A percentile compares a stretch with the other conserved stretches of the same genome.
phyloP scores from a whole-genome alignment of 1,140 invertebrate species.

The Andricus grossulariae region DNA sequence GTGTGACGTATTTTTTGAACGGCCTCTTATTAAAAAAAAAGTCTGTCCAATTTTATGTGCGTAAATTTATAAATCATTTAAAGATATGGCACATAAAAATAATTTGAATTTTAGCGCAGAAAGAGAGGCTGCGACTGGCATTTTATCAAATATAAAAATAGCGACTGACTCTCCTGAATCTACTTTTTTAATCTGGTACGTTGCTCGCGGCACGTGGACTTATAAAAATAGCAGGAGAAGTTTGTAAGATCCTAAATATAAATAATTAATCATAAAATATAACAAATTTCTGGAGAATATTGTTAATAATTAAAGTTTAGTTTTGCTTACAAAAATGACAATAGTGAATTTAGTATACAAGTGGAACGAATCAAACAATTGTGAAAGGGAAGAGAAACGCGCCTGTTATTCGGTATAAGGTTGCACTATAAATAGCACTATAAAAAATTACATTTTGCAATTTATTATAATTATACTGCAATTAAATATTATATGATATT shows the following conservation, averaged over 20 bases:
- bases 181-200: neutral
- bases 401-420: neutral
- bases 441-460: neutral
- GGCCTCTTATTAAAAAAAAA: no score
- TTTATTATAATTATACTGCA: no score
- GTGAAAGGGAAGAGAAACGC: conserved; percentile 23
- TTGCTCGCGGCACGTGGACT: neutral
- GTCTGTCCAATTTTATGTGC: no score
- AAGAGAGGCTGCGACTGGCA: neutral
- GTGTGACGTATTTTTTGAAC: no score
- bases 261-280: neutral
- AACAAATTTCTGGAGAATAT: neutral
- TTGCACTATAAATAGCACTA: neutral
- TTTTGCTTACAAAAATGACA: neutral
- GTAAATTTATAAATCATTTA: no score
- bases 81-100: neutral
- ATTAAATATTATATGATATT: no score
- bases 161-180: neutral
- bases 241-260: neutral
- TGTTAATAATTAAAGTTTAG: neutral
- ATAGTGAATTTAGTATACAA: conserved; percentile 10
- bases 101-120: neutral
- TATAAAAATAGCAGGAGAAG: neutral
- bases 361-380: conserved; percentile 17
- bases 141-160: conserved; percentile 24